These are phyloP conservation scores for Alaudala cheleensis DNA, from an alignment of 2,113 vertebrate genomes.

Conservation along the genomic window DNA sequence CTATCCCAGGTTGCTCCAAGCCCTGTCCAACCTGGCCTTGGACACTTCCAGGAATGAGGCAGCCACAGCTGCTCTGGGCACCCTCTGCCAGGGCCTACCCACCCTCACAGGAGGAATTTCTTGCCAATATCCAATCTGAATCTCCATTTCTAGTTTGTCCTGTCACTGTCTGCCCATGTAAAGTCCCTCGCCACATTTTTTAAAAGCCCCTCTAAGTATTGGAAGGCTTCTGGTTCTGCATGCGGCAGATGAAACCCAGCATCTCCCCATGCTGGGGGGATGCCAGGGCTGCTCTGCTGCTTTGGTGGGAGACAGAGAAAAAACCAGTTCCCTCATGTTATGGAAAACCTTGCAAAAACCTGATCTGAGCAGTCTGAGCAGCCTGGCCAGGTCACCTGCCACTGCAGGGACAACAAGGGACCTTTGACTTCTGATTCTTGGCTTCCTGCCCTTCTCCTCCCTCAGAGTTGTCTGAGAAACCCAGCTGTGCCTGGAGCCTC, in stretches of 20 bases:
- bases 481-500: neutral
- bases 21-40: accelerated
- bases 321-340: neutral
- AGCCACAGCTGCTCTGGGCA: neutral
- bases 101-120: neutral
- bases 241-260: neutral
- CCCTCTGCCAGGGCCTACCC: accelerated
- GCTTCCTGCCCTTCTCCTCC: neutral
- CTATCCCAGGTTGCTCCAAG: accelerated
- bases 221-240: neutral
- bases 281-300: neutral
- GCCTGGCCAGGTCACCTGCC: neutral
- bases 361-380: neutral
- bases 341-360: neutral
- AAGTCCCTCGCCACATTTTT: neutral
- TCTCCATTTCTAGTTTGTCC: neutral
- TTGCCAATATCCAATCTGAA: neutral
- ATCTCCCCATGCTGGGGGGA: neutral
- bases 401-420: neutral
- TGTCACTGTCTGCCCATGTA: neutral
- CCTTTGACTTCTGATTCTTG: neutral
- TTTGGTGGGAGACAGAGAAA: neutral
- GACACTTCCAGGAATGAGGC: neutral
- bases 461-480: accelerated
- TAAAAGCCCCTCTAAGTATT: neutral